Conservation (phyloP, 1,140 invertebrate species). For the Neomicropteryx cornuta region DNA sequence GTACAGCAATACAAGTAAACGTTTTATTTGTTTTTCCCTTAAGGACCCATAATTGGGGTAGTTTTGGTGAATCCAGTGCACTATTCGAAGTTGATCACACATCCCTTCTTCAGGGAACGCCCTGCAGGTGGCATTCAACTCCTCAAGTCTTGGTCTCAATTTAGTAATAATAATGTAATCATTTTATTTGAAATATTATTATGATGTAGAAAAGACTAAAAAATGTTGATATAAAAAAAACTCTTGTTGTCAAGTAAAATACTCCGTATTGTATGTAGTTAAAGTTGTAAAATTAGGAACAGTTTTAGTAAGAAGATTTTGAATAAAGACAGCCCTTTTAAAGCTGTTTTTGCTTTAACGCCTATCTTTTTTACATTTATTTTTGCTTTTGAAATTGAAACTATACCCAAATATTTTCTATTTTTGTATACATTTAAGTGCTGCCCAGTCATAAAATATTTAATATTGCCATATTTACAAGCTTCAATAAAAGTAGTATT, state of each 20-base stretch:
- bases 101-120: slow-evolving; percentile 1
- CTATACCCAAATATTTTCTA: slow-evolving; percentile 3
- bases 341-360: no score
- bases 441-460: not conserved
- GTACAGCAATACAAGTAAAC: slow-evolving; percentile 68
- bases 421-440: slow-evolving; percentile 3
- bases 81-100: slow-evolving; percentile 2
- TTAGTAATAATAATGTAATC: no score
- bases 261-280: no score
- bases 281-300: no score
- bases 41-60: slow-evolving; percentile 6
- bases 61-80: slow-evolving; percentile 4
- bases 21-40: slow-evolving; percentile 2
- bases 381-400: no score
- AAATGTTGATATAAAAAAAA: no score
- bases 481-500: slow-evolving; percentile 5
- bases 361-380: slow-evolving; percentile 1
- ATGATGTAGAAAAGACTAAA: no score
- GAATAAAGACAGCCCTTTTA: no score
- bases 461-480: slow-evolving; percentile 8
- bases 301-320: no score
- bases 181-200: no score
- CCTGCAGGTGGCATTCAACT: slow-evolving; percentile 1
- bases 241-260: no score
- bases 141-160: slow-evolving; percentile 2